Evolutionary conservation across 2,113 vertebrate species (phyloP).

Genomic region (Microtus oregoni): DNA sequence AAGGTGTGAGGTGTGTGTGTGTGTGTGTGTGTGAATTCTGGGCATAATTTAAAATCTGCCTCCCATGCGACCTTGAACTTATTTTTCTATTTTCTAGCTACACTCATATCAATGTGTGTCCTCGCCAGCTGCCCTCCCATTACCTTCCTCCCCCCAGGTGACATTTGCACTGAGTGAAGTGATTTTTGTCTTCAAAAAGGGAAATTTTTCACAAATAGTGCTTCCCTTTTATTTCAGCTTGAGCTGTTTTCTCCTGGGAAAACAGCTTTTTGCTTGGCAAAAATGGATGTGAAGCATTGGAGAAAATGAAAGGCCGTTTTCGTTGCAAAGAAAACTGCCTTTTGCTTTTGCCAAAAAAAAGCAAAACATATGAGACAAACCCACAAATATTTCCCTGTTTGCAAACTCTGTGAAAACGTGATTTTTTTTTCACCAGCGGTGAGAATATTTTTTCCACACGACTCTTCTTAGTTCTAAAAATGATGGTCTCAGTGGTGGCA

Average conservation of each 20-base stretch:
- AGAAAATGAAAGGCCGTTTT: slow-evolving; percentile 83
- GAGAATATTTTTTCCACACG: slow-evolving; percentile 76
- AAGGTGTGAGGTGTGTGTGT: neutral
- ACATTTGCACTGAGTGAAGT: slow-evolving; percentile 63
- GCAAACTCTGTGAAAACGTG: slow-evolving; percentile 83
- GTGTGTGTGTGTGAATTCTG: neutral
- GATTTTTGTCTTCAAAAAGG: slow-evolving; percentile 80
- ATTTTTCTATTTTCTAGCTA: neutral
- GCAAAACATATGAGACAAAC: slow-evolving; percentile 85
- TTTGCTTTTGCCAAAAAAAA: slow-evolving; percentile 84
- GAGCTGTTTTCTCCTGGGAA: slow-evolving; percentile 83
- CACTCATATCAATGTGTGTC: neutral
- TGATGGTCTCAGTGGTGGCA: slow-evolving; percentile 53
- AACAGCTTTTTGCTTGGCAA: slow-evolving; percentile 85
- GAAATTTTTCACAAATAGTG: slow-evolving; percentile 77
- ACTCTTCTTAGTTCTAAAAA: slow-evolving; percentile 73
- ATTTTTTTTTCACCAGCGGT: slow-evolving; percentile 76
- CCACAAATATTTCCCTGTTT: slow-evolving; percentile 85
- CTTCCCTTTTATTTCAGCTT: slow-evolving; percentile 82
- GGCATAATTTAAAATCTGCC: neutral
- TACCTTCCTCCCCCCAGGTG: slow-evolving; percentile 62
- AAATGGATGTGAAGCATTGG: slow-evolving; percentile 84
- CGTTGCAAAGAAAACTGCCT: slow-evolving; percentile 85
- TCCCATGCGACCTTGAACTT: neutral
- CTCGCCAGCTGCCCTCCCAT: neutral